A percentile compares a stretch with the other conserved stretches of the same genome.
Conservation (phyloP, 2,888 invertebrate species). For the Drosophila suboccidentalis region DNA sequence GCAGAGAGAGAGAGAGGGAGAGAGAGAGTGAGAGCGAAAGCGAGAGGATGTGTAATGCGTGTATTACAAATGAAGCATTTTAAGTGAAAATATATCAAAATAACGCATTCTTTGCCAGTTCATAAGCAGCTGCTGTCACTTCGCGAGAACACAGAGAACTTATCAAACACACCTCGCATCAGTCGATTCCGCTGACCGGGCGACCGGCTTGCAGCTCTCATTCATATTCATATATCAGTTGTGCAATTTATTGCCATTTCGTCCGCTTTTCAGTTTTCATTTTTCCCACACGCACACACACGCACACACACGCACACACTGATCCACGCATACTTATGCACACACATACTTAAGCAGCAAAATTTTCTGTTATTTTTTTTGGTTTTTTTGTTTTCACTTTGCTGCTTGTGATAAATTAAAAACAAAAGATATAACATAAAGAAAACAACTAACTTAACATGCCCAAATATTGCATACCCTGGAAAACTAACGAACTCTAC, state of each 20-base stretch:
- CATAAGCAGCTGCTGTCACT: background rate
- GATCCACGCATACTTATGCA: background rate
- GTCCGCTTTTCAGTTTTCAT: constrained; percentile 33
- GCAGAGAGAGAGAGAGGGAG: background rate
- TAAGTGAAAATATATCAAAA: constrained; percentile 55
- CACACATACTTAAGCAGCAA: constrained; percentile 25
- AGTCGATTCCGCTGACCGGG: constrained; percentile 9
- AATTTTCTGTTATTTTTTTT: constrained; percentile 40
- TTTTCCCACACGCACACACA: constrained; percentile 12
- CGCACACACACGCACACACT: constrained; percentile 6
- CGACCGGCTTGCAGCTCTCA: constrained; percentile 41
- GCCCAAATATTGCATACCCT: constrained; percentile 15
- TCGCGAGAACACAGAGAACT: constrained; percentile 12
- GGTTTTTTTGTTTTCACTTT: constrained; percentile 35
- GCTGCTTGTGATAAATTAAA: constrained; percentile 40
- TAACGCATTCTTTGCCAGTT: constrained; percentile 1
- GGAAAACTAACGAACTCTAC: background rate
- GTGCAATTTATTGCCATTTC: constrained; percentile 62
- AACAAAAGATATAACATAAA: constrained; percentile 20
- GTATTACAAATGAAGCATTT: constrained; percentile 53
- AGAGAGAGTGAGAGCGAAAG: background rate
- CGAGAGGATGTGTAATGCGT: constrained; percentile 35
- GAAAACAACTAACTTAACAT: constrained; percentile 1
- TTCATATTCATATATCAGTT: constrained; percentile 67
- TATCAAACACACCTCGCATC: constrained; percentile 46